Evolutionary conservation across 2,113 vertebrate genomes (phyloP), one percentile per base, ranked within the genome.

Genomic region (Anser cygnoides): DNA sequence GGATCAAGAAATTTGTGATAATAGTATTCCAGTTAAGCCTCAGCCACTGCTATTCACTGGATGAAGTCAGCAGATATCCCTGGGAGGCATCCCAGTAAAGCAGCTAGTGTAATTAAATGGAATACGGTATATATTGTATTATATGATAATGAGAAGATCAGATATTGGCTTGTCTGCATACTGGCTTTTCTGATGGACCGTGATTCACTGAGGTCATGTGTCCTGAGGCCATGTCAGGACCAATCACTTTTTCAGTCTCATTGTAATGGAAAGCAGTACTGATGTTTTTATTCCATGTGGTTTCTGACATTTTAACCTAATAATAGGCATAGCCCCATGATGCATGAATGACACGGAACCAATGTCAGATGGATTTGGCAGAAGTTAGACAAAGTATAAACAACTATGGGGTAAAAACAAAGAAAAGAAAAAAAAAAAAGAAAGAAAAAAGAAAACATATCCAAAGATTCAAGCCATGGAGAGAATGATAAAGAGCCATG

Each of bases 401-500:
- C 8, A 46, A 54, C 1, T 55, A 33, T 2, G 7, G 18, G 3
- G 8, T 31, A 16, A 72, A 43, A 22, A 50, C 5, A 23, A 50
- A 50, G 11, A 50, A 23, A 23, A 23, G 12, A 71, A 43, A 25
- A 44, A 31, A 31, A 28, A 54, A 68, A 16, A 2, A 12, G 25
- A 37, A 10, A 8, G 54, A 41, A 15, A 59, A n/a, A 46, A 54
- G 54, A 8, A 7, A n/a, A 19, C 14, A 5, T 37, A 31, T 39
- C 2, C 4, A 75, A 49, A 81, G 77, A 44, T 7, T 0, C 12
- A 63, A 82, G 10, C 2, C 0, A 0, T 26, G 6, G 6, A n/a
- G 39, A 11, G 31, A 78, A n/a, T 35, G 7, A 37, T 33, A 63
- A 73, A 15, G 6, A 82, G 4, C 5, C 9, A 29, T n/a, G 11